Conservation (phyloP, 2,888 invertebrate species). For the Urechis unicinctus region DNA sequence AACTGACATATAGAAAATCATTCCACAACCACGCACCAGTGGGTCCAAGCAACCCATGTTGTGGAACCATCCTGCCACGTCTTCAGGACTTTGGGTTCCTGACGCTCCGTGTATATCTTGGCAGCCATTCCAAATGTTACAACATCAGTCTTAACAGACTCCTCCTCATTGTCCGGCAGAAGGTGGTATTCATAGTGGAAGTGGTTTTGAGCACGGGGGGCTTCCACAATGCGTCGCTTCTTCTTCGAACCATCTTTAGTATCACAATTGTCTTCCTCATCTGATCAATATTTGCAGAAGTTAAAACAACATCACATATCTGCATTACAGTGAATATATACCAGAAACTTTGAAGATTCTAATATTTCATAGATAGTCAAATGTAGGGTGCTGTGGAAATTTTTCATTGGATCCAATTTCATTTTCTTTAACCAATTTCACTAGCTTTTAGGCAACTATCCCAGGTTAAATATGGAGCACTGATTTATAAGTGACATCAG, state of each 20-base stretch:
- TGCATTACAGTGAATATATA: too few relatives aligned
- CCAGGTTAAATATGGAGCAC: too few relatives aligned
- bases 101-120: constrained; percentile 44
- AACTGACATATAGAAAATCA: too few relatives aligned
- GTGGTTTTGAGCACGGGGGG: constrained; percentile 41
- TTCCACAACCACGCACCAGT: constrained; percentile 30
- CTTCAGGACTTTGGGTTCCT: constrained; percentile 41
- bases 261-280: constrained; percentile 28
- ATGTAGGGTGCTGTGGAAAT: too few relatives aligned
- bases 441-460: too few relatives aligned
- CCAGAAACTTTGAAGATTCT: too few relatives aligned
- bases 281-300: background rate
- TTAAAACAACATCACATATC: too few relatives aligned
- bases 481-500: too few relatives aligned
- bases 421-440: too few relatives aligned
- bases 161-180: constrained; percentile 34
- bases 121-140: constrained; percentile 45
- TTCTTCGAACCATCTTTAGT: constrained; percentile 22
- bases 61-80: constrained; percentile 47
- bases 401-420: too few relatives aligned
- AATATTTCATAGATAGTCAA: too few relatives aligned
- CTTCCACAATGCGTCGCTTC: constrained; percentile 40
- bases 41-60: constrained; percentile 49
- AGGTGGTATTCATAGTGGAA: constrained; percentile 47
- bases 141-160: constrained; percentile 42